Base-by-base conservation (phyloP, 2,113 vertebrate species). In the Cyprinodon variegatus region DNA sequence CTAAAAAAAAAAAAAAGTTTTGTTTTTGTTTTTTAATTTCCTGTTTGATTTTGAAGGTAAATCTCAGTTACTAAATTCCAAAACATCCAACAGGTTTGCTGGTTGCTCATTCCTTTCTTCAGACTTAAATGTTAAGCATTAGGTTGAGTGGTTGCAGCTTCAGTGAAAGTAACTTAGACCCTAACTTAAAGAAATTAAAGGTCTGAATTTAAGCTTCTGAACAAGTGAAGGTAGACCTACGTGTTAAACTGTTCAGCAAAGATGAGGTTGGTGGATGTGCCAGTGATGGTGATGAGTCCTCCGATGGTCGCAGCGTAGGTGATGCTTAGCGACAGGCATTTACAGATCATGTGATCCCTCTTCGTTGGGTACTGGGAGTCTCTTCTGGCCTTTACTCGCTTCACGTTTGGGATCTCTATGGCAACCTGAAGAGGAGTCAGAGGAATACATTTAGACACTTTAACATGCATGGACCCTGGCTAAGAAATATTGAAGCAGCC, bases 221-320 rank as follows among this genome's bases (percentile, higher is more conserved):
- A 50, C 4, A 17, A 1, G 9, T 41, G 20, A 40, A 22, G 17
- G 2, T 11, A 69, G 11, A 78, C 89, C 86, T 94, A 99, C 97
- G 93, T 99, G 95, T 98, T 99, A 90, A 99, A 99, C 89, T 99
- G 97, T 70, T 99, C 98, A 0, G 98, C 94, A 80, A 99, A 99
- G 74, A 99, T 99, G 85, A 99, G 96, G 91, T 96, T 99, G 89
- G 97, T 99, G 20, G 98, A 99, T 0, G 98, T 99, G 53, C 98
- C 97, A 0, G 98, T 99, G 93, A 99, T 97, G 88, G 98, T 99
- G 91, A 96, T 98, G 77, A 99, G 95, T 8, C 98, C 98, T 1
- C 98, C 97, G 0, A 99, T 98, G 69, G 97, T 99, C 0, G 98
- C 97, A 0, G 98, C 97, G 0, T 99, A 99, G 1, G 97, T 97